Conservation (phyloP, 2,113 vertebrate species). For the Eolophus roseicapilla region DNA sequence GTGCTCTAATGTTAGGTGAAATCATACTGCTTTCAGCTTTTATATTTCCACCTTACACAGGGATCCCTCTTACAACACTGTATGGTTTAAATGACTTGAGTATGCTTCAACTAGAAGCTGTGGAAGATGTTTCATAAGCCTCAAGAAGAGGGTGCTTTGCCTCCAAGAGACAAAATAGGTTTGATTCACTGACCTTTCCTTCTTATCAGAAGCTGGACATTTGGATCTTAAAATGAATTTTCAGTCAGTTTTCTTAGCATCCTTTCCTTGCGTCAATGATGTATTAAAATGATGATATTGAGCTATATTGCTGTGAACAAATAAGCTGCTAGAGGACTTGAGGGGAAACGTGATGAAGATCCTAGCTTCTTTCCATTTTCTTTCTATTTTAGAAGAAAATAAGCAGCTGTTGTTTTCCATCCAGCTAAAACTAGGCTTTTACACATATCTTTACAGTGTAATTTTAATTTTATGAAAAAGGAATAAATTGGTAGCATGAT, state of each 20-base stretch:
- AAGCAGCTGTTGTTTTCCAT: neutral
- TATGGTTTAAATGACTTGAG: neutral
- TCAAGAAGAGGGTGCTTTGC: neutral
- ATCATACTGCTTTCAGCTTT: neutral
- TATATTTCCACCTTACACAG: neutral
- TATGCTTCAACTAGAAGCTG: neutral
- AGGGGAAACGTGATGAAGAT: neutral
- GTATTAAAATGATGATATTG: fast-evolving
- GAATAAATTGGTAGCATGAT: neutral
- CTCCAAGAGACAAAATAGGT: neutral
- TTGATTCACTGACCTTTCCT: neutral
- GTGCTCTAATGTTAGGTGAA: neutral
- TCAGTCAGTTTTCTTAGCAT: neutral
- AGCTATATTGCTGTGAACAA: neutral
- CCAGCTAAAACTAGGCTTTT: neutral
- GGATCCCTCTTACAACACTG: neutral
- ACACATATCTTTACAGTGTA: neutral
- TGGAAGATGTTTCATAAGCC: neutral
- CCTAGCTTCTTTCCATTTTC: neutral
- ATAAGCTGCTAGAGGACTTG: neutral
- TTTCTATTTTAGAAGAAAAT: neutral
- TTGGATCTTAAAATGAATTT: neutral
- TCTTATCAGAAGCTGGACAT: neutral
- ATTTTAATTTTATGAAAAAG: neutral
- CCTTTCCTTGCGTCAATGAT: neutral